phyloP scores from a whole-genome alignment of 2,888 invertebrate genomes.

The Esperia sulphurella region DNA sequence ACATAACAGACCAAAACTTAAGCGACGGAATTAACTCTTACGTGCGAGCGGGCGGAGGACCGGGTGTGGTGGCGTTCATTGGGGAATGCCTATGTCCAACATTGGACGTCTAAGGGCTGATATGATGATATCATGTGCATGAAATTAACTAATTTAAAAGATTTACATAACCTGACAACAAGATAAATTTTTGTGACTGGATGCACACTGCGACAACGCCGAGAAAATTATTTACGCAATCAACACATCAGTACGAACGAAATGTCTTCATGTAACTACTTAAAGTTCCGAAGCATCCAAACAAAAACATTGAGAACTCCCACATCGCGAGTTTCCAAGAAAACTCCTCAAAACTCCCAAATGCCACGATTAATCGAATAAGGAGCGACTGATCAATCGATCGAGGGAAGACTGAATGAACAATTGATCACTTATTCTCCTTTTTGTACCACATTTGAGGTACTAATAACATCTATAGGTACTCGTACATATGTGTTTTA shows the following conservation, averaged over 20 bases:
- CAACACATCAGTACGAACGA: slow-evolving; percentile 53
- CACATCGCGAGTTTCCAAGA: slow-evolving; percentile 65
- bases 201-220: not conserved
- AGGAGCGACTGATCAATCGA: slow-evolving; percentile 47
- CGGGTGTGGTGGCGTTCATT: no score
- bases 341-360: slow-evolving; percentile 58
- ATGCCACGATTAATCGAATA: slow-evolving; percentile 62
- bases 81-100: no score
- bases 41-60: no score
- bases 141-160: not conserved
- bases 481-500: not conserved
- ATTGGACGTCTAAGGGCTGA: no score
- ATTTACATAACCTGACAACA: not conserved
- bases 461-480: not conserved
- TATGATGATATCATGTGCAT: no score
- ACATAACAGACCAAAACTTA: no score
- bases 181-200: not conserved
- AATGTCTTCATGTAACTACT: slow-evolving; percentile 64
- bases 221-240: slow-evolving; percentile 46
- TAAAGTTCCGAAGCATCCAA: slow-evolving; percentile 34
- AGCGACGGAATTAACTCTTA: no score
- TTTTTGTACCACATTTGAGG: not conserved
- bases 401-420: slow-evolving; percentile 43
- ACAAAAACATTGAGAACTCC: slow-evolving; percentile 57
- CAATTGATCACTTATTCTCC: slow-evolving; percentile 24